These are phyloP conservation scores for Mustela erminea DNA, from an alignment of 2,797 vertebrate species.

Conservation along the genomic window DNA sequence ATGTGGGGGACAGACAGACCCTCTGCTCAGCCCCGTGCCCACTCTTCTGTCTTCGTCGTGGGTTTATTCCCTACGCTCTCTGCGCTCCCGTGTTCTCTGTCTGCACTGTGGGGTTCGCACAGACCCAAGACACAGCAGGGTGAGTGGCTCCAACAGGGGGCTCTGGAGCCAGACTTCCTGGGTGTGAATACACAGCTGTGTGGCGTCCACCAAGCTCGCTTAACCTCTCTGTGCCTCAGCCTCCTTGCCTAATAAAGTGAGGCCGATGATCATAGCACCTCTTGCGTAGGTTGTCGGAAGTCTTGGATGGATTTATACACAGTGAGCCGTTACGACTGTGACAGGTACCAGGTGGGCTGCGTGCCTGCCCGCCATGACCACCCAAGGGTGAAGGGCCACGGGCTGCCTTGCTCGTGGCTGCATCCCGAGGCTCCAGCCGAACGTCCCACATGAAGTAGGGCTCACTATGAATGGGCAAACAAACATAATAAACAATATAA, in stretches of 20 bases:
- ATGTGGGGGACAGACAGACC: neutral
- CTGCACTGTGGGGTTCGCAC: accelerated
- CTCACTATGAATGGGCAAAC: neutral
- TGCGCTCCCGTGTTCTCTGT: neutral
- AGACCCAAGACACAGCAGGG: accelerated
- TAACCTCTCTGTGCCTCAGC: neutral
- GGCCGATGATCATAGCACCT: accelerated
- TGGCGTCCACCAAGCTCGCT: neutral
- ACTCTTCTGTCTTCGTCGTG: neutral
- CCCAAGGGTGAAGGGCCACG: accelerated
- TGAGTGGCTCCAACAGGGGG: neutral
- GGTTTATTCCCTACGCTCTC: accelerated
- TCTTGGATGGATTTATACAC: accelerated
- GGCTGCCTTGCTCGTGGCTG: neutral
- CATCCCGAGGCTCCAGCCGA: accelerated
- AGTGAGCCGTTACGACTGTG: neutral
- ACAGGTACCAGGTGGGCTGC: neutral
- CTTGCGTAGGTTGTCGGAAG: accelerated
- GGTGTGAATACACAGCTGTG: neutral
- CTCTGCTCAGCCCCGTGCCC: neutral
- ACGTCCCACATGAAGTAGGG: neutral
- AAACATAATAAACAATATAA: neutral
- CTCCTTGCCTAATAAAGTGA: neutral
- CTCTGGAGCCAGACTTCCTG: neutral
- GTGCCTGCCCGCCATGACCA: accelerated